Percentiles rank a stretch among this genome's conserved stretches.
phyloP scores from a whole-genome alignment of 2,888 invertebrate species.

The Noctua fimbriata region DNA sequence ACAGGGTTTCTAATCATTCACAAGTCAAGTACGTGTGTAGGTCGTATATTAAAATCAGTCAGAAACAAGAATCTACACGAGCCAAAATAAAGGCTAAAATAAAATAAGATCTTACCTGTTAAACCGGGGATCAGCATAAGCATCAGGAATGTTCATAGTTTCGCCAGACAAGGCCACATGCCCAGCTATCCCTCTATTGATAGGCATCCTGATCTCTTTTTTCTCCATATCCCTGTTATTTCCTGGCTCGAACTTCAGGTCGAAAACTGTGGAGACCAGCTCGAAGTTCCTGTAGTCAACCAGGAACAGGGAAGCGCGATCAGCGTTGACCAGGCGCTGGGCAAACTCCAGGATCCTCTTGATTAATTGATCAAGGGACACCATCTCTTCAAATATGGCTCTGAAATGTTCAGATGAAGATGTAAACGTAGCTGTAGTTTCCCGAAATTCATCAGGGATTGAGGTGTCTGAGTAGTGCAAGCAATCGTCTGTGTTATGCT shows the following conservation, averaged over 20 bases:
- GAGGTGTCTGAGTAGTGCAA: neutral
- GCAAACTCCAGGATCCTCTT: slow-evolving; percentile 96
- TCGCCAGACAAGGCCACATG: slow-evolving; percentile 95
- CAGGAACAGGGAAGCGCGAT: slow-evolving; percentile 95
- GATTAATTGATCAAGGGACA: slow-evolving; percentile 95
- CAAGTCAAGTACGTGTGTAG: neutral
- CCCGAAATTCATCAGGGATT: neutral
- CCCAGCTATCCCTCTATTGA: slow-evolving; percentile 95
- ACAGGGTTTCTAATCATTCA: neutral
- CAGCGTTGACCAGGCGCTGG: slow-evolving; percentile 95
- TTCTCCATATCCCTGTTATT: slow-evolving; percentile 78
- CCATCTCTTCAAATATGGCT: slow-evolving; percentile 97
- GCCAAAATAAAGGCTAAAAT: neutral
- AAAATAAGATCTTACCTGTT: slow-evolving; percentile 85
- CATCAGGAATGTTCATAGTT: slow-evolving; percentile 95
- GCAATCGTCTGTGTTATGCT: neutral
- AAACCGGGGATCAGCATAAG: slow-evolving; percentile 94
- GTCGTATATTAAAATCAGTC: neutral
- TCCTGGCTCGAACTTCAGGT: slow-evolving; percentile 86
- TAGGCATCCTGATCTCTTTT: slow-evolving; percentile 92
- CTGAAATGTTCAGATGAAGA: slow-evolving; percentile 84
- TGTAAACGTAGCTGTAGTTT: neutral
- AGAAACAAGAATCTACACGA: neutral
- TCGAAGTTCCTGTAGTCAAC: slow-evolving; percentile 93
- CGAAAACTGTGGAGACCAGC: slow-evolving; percentile 95